Percentiles rank a stretch among this genome's conserved stretches.
phyloP scores from a whole-genome alignment of 2,888 invertebrate species.

The Mesoligia furuncula region DNA sequence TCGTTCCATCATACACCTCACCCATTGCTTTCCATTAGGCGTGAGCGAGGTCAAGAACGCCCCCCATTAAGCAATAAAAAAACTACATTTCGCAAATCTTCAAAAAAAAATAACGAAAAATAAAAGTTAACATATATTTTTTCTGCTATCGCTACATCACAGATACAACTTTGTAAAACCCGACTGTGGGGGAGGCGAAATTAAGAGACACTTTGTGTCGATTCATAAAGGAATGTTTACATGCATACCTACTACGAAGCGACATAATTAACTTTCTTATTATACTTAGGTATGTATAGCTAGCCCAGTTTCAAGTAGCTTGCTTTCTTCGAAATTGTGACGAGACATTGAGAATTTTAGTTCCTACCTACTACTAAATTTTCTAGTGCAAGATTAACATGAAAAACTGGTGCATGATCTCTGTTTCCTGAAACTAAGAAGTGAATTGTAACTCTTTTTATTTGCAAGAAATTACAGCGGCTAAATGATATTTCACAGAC shows the following conservation, averaged over 20 bases:
- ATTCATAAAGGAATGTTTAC: constrained; percentile 84
- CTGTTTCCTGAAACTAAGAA: not conserved
- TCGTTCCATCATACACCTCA: no score
- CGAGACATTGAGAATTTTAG: not conserved
- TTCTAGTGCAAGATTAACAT: not conserved
- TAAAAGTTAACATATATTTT: not conserved
- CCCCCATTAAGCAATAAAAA: no score
- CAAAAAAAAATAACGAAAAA: not conserved
- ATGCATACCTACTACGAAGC: constrained; percentile 67
- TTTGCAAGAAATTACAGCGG: not conserved
- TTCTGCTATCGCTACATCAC: constrained; percentile 75
- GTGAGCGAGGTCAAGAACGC: no score
- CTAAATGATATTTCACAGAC: not conserved
- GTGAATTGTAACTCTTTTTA: no score
- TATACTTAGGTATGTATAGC: constrained; percentile 45
- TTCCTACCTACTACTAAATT: not conserved
- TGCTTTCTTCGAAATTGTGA: constrained; percentile 27
- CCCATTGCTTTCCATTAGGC: no score
- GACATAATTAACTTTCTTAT: constrained; percentile 60
- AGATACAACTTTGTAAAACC: constrained; percentile 83
- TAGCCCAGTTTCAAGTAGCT: constrained; percentile 12
- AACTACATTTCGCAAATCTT: not conserved
- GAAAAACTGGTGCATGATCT: not conserved
- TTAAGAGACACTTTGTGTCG: constrained; percentile 89
- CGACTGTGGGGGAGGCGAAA: constrained; percentile 84